A percentile compares a stretch with the other conserved stretches of the same genome.
Evolutionary conservation across 1,140 invertebrate genomes (phyloP).

Genomic region (Pseudomyrmex sp.): DNA sequence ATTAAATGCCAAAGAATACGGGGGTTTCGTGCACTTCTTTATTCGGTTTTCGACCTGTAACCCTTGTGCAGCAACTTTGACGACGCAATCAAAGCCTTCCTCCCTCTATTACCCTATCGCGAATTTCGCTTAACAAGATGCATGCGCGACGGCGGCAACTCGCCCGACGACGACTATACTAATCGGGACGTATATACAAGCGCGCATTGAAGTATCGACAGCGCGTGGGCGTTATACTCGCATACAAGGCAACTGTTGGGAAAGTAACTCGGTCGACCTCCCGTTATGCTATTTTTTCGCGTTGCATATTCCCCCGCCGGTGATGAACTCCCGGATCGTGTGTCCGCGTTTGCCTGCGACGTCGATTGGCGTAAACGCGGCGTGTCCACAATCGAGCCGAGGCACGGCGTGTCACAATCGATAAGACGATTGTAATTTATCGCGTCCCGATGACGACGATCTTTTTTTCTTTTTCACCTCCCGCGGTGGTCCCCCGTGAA

Average conservation of each 20-base stretch:
- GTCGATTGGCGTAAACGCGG: slow-evolving; percentile 40
- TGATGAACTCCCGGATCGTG: slow-evolving; percentile 51
- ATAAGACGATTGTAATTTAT: slow-evolving; percentile 70
- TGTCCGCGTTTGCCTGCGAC: background rate
- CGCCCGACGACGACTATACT: slow-evolving; percentile 28
- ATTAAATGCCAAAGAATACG: slow-evolving; percentile 34
- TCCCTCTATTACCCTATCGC: slow-evolving; percentile 31
- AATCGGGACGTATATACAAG: slow-evolving; percentile 36
- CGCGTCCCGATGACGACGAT: slow-evolving; percentile 64
- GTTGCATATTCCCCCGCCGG: slow-evolving; percentile 20
- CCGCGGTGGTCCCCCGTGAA: background rate
- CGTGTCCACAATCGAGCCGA: slow-evolving; percentile 60
- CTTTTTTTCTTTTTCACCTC: slow-evolving; percentile 12
- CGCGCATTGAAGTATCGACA: slow-evolving; percentile 56
- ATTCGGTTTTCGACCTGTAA: background rate
- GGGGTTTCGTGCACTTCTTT: background rate
- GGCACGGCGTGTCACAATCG: slow-evolving; percentile 62
- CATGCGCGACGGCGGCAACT: slow-evolving; percentile 39
- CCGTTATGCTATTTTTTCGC: slow-evolving; percentile 53
- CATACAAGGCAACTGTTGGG: slow-evolving; percentile 59
- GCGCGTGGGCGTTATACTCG: slow-evolving; percentile 34
- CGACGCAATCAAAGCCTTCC: slow-evolving; percentile 49
- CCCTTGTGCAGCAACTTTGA: slow-evolving; percentile 36
- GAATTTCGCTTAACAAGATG: slow-evolving; percentile 59
- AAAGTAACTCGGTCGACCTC: slow-evolving; percentile 68